Conservation (phyloP, 2,888 invertebrate species). For the Tanypteryx hageni region DNA sequence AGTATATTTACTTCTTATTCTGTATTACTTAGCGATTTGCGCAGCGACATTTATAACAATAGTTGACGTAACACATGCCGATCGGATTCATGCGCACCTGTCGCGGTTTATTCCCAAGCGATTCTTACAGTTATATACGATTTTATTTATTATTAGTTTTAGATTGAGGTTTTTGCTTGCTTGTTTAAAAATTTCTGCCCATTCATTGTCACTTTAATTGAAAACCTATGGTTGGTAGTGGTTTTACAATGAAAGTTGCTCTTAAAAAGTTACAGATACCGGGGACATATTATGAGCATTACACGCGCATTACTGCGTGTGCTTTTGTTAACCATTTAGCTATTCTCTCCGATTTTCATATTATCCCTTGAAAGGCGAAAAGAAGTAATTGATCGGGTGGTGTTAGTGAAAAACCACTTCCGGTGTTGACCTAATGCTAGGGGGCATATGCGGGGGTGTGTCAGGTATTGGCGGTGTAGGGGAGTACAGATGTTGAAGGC, state of each 20-base stretch:
- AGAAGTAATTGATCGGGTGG: not conserved
- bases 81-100: conserved; percentile 58
- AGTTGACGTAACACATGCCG: conserved; percentile 57
- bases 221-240: not conserved
- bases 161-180: not conserved
- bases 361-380: not conserved
- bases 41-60: conserved; percentile 16
- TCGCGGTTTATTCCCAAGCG: conserved; percentile 54
- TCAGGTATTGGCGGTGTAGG: conserved; percentile 3
- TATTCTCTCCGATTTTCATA: not conserved
- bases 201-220: not conserved
- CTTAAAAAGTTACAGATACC: not conserved
- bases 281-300: not conserved
- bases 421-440: conserved; percentile 63
- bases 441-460: conserved; percentile 34
- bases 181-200: not conserved
- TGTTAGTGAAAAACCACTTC: conserved; percentile 47
- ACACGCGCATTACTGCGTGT: not conserved
- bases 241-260: not conserved
- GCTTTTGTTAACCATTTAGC: not conserved
- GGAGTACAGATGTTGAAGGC: not conserved
- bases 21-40: not conserved
- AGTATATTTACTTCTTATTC: conserved; percentile 75
- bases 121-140: not conserved
- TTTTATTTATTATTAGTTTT: not conserved